phyloP scores from a whole-genome alignment of 2,888 invertebrate species.

The Agrotis clavis region DNA sequence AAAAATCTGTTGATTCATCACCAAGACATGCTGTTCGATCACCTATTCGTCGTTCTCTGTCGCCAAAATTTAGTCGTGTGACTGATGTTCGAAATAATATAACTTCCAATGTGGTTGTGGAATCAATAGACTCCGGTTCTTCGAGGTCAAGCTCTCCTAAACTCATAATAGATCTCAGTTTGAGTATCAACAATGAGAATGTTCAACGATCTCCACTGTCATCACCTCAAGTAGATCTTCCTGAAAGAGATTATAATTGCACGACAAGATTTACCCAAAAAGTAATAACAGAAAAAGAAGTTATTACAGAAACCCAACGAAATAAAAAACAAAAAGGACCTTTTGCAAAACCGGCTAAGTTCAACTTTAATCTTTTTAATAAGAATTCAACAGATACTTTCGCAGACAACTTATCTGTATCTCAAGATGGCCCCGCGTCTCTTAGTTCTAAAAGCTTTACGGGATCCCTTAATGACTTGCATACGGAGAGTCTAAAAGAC shows the following conservation, averaged over 20 bases:
- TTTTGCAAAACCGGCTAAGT: slow-evolving; percentile 25
- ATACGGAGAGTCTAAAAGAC: slow-evolving; percentile 78
- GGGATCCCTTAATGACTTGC: slow-evolving; percentile 87
- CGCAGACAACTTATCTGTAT: slow-evolving; percentile 64
- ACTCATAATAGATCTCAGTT: slow-evolving; percentile 79
- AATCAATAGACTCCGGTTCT: slow-evolving; percentile 33
- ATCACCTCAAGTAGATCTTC: slow-evolving; percentile 74
- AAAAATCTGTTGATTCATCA: slow-evolving; percentile 54
- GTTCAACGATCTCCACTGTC: slow-evolving; percentile 44
- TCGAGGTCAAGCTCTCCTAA: slow-evolving; percentile 69
- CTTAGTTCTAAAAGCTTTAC: slow-evolving; percentile 84
- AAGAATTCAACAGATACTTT: slow-evolving; percentile 70
- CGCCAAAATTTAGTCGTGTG: slow-evolving; percentile 28
- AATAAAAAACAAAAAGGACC: slow-evolving; percentile 41
- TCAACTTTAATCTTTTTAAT: slow-evolving; percentile 55
- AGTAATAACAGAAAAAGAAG: slow-evolving; percentile 67
- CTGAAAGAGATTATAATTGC: slow-evolving; percentile 82
- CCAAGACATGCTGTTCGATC: slow-evolving; percentile 32
- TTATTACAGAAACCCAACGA: slow-evolving; percentile 59
- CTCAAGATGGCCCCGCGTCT: slow-evolving; percentile 78
- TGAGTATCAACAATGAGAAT: slow-evolving; percentile 78
- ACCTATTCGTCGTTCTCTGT: slow-evolving; percentile 24
- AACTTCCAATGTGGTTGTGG: slow-evolving; percentile 65
- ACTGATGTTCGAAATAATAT: slow-evolving; percentile 61
- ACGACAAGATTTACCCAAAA: slow-evolving; percentile 57